Evolutionary conservation across 1,140 invertebrate species (phyloP).

Genomic region (Papilio xuthus): DNA sequence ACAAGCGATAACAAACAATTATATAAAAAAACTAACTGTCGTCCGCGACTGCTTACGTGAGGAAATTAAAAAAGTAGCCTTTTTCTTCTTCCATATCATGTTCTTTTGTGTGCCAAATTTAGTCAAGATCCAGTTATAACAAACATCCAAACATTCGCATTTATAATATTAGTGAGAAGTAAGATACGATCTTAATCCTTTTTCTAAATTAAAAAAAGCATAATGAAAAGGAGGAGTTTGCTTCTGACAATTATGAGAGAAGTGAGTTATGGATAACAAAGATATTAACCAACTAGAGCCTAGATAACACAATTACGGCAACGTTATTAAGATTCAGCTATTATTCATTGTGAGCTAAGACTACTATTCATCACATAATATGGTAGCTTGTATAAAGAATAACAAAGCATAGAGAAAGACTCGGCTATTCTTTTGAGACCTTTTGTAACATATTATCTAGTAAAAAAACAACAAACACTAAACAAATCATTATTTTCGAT

Average conservation of each 20-base stretch:
- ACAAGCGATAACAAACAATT: neutral
- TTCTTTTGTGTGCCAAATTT: too few species aligned
- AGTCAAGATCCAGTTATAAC: too few species aligned
- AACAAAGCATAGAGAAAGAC: too few species aligned
- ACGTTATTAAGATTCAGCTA: slow-evolving; percentile 72
- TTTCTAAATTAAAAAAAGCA: neutral
- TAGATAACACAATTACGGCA: slow-evolving; percentile 75
- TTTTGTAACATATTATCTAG: slow-evolving; percentile 45
- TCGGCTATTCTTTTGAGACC: neutral
- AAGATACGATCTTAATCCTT: too few species aligned
- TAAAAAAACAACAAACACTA: too few species aligned
- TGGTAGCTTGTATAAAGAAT: slow-evolving; percentile 49
- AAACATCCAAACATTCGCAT: too few species aligned
- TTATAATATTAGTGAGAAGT: too few species aligned
- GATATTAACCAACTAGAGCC: slow-evolving; percentile 54
- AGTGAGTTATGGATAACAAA: slow-evolving; percentile 65
- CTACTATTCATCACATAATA: slow-evolving; percentile 59
- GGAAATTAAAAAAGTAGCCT: too few species aligned
- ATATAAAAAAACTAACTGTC: too few species aligned
- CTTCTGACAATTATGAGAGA: slow-evolving; percentile 72
- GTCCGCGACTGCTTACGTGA: too few species aligned
- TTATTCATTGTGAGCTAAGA: slow-evolving; percentile 69
- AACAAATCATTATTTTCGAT: too few species aligned
- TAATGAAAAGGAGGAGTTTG: slow-evolving; percentile 44
- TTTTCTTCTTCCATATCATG: too few species aligned